A percentile compares a stretch with the other conserved stretches of the same genome.
phyloP scores from a whole-genome alignment of 2,113 vertebrate species.

The Petrocephalus zakoni region DNA sequence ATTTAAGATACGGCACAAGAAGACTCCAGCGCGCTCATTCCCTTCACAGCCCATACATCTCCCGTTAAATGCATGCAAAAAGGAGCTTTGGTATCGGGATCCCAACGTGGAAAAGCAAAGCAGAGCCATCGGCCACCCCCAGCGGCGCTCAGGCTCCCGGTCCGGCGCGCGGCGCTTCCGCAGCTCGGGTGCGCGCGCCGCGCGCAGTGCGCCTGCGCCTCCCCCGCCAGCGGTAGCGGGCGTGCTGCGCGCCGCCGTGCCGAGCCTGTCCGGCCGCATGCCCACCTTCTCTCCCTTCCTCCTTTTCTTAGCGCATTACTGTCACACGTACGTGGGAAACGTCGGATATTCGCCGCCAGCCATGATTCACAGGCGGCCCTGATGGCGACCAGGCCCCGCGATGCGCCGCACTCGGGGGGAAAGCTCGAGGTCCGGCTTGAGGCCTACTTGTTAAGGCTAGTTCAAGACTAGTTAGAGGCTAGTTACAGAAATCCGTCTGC shows the following conservation, averaged over 20 bases:
- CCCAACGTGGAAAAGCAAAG: not conserved
- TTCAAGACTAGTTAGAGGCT: conserved; percentile 21
- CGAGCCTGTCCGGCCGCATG: not conserved
- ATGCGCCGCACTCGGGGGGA: conserved; percentile 54
- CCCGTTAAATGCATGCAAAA: not conserved
- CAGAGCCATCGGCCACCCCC: not conserved
- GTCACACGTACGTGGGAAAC: not conserved
- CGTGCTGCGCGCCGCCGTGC: conserved; percentile 31
- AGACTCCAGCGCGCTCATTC: not conserved
- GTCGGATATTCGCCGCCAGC: not conserved
- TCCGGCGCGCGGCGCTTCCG: not conserved
- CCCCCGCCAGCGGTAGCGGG: conserved; percentile 32
- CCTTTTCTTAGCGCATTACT: conserved; percentile 28
- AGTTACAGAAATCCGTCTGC: conserved; percentile 42
- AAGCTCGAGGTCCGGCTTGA: conserved; percentile 67
- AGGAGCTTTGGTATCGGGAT: not conserved
- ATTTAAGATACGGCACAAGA: not conserved
- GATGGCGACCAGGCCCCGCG: conserved; percentile 44
- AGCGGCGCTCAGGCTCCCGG: too few species aligned
- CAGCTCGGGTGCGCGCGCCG: conserved; percentile 31
- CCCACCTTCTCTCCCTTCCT: conserved; percentile 15
- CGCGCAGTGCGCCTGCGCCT: conserved; percentile 69
- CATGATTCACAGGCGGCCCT: conserved; percentile 17
- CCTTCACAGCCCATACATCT: not conserved
- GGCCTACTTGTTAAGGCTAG: conserved; percentile 54